Evolutionary conservation across 2,888 invertebrate species (phyloP).

Genomic region (Cryptocheilus praepositus): DNA sequence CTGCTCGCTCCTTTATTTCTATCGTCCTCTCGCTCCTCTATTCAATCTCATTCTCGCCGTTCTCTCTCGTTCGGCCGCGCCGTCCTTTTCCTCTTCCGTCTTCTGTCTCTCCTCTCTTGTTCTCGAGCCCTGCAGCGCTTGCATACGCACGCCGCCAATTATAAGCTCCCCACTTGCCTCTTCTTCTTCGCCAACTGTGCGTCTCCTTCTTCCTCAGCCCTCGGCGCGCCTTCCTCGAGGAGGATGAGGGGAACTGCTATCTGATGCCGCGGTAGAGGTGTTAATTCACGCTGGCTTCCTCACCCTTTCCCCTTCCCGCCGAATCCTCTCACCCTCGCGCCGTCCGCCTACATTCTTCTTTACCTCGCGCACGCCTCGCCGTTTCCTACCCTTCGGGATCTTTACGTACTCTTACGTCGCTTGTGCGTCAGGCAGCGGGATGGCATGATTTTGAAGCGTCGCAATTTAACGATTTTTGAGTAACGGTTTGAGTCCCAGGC

Average conservation of each 20-base stretch:
- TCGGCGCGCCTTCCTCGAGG: conserved; percentile 29
- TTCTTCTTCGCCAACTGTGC: conserved; percentile 7
- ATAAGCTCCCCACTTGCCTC: conserved; percentile 46
- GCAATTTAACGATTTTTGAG: too few relatives aligned
- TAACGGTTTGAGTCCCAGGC: too few relatives aligned
- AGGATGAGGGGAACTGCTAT: conserved; percentile 61
- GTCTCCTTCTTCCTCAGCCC: conserved; percentile 5
- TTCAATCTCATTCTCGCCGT: conserved; percentile 12
- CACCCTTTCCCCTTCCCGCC: conserved; percentile 10
- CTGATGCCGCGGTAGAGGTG: conserved; percentile 72
- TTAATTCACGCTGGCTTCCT: conserved; percentile 67
- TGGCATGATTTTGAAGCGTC: too few relatives aligned
- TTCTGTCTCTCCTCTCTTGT: conserved; percentile 16
- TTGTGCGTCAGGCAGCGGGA: too few relatives aligned
- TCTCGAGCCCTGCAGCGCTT: conserved; percentile 38
- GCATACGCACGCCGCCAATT: conserved; percentile 60
- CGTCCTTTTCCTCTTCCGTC: conserved; percentile 7
- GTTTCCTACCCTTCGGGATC: background rate
- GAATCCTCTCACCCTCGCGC: background rate
- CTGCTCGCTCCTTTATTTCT: background rate
- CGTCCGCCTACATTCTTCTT: conserved; percentile 1
- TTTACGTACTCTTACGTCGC: too few relatives aligned
- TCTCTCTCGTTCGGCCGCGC: conserved; percentile 24
- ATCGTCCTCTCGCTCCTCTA: conserved; percentile 5
- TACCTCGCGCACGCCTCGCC: conserved; percentile 10